phyloP scores from a whole-genome alignment of 1,140 invertebrate genomes.

The Sipha flava region DNA sequence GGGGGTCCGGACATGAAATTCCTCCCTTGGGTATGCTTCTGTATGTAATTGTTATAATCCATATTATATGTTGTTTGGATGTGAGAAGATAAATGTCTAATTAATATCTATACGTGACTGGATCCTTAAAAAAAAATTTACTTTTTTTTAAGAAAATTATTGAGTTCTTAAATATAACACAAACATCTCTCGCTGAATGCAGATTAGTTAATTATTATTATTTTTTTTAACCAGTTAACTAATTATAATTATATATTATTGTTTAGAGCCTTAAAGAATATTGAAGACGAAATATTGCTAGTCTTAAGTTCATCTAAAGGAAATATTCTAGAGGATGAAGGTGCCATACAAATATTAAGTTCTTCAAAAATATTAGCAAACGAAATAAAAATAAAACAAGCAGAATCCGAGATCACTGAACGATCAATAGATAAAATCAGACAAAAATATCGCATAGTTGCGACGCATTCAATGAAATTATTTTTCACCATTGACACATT shows the following conservation, averaged over 20 bases:
- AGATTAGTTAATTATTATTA: too few relatives aligned
- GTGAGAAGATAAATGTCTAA: too few relatives aligned
- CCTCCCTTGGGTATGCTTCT: too few relatives aligned
- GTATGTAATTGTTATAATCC: too few relatives aligned
- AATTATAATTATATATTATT: background rate
- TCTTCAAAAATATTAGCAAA: conserved; percentile 81
- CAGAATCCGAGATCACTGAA: conserved; percentile 61
- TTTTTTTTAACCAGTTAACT: too few relatives aligned
- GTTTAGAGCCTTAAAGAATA: conserved; percentile 78
- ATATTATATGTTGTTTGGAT: too few relatives aligned
- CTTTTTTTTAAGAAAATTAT: too few relatives aligned
- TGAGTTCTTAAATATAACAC: too few relatives aligned
- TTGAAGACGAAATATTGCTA: conserved; percentile 88
- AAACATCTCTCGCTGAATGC: too few relatives aligned
- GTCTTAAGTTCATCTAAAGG: conserved; percentile 81
- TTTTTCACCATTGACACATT: conserved; percentile 91
- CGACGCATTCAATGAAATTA: conserved; percentile 75
- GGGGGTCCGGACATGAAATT: too few relatives aligned
- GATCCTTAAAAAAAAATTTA: too few relatives aligned
- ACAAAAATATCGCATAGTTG: conserved; percentile 74
- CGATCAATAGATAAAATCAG: conserved; percentile 73
- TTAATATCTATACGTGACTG: too few relatives aligned
- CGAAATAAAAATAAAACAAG: conserved; percentile 79
- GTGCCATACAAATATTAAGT: conserved; percentile 86
- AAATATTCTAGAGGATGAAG: conserved; percentile 94